These are phyloP conservation scores for Anguilla megastoma DNA, from an alignment of 2,797 vertebrate genomes.

Conservation along the genomic window DNA sequence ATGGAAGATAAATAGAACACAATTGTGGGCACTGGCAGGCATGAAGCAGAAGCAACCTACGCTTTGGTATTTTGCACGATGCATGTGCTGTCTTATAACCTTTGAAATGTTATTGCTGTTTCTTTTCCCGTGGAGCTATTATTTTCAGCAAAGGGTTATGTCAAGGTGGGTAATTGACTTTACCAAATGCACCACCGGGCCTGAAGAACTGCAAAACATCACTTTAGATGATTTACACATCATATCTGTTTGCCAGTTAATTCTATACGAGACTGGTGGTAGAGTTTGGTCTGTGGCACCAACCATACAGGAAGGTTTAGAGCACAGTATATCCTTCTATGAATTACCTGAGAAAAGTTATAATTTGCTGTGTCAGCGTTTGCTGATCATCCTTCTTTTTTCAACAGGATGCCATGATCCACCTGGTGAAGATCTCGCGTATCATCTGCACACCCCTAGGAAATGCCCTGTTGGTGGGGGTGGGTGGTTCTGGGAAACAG, in stretches of 20 bases:
- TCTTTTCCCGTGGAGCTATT: neutral
- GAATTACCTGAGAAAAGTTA: neutral
- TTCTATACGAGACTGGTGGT: neutral
- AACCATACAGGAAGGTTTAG: neutral
- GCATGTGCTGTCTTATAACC: neutral
- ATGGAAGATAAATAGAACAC: neutral
- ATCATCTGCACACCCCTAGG: constrained; percentile 79
- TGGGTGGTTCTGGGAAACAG: constrained; percentile 85
- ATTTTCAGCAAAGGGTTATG: neutral
- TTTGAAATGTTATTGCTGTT: neutral
- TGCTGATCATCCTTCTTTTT: constrained; percentile 28
- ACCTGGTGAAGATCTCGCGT: constrained; percentile 80
- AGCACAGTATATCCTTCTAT: neutral
- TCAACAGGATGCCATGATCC: constrained; percentile 78
- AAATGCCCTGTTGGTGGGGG: constrained; percentile 83
- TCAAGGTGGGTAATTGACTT: neutral
- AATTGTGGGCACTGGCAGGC: too few relatives aligned
- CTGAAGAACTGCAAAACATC: neutral
- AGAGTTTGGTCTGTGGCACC: neutral
- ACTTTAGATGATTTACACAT: neutral
- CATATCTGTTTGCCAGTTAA: neutral
- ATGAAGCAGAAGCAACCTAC: neutral
- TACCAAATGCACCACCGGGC: neutral
- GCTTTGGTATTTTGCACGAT: neutral
- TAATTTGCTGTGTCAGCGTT: neutral